Evolutionary conservation across 2,888 invertebrate genomes (phyloP).

Genomic region (Lasioglossum malachurum): DNA sequence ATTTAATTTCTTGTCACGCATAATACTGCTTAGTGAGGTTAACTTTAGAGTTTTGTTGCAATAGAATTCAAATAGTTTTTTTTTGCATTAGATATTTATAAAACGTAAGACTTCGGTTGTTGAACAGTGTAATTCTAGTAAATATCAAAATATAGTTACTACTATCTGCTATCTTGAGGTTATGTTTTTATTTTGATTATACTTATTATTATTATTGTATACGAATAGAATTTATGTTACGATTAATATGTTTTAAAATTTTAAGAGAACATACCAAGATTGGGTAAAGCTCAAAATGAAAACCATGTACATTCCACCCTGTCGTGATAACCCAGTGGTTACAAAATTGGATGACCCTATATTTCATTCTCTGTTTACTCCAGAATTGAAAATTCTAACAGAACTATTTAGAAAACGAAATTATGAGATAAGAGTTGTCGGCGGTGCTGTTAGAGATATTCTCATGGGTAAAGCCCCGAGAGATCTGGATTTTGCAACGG

Average conservation of each 20-base stretch:
- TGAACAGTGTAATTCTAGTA: neutral
- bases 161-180: neutral
- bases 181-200: conserved; percentile 7
- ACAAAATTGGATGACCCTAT: conserved; percentile 90
- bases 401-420: conserved; percentile 92
- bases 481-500: conserved; percentile 99
- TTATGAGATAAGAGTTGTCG: conserved; percentile 96
- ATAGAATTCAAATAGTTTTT: neutral
- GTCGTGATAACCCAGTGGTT: conserved; percentile 89
- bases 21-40: conserved; percentile 12
- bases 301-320: conserved; percentile 78
- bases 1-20: neutral
- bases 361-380: conserved; percentile 92
- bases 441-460: conserved; percentile 97
- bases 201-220: neutral
- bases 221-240: neutral
- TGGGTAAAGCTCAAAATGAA: conserved; percentile 68
- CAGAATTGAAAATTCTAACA: conserved; percentile 90
- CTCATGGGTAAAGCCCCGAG: conserved; percentile 92
- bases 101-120: neutral
- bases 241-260: neutral
- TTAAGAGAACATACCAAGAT: neutral
- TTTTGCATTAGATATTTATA: neutral
- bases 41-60: neutral
- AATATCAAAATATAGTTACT: neutral